phyloP scores from a whole-genome alignment of 1,140 invertebrate species.

The Metaphire vulgaris region DNA sequence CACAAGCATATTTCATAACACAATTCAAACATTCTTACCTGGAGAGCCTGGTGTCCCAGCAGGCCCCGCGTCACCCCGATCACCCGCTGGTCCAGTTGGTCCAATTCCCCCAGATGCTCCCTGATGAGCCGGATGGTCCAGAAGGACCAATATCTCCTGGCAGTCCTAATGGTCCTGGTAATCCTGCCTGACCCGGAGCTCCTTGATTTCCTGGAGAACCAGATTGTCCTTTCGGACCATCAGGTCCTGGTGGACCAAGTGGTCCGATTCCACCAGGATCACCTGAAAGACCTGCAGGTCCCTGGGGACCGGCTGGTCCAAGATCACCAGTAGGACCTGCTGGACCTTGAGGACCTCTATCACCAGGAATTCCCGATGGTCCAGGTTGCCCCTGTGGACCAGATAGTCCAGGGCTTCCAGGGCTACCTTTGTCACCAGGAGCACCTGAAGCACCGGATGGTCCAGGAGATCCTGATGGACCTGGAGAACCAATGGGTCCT shows the following conservation, averaged over 20 bases:
- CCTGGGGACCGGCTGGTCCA: background rate
- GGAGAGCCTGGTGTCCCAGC: background rate
- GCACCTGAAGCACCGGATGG: background rate
- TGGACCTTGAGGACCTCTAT: constrained; percentile 8
- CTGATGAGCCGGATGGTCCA: constrained; percentile 5
- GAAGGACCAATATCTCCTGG: constrained; percentile 12
- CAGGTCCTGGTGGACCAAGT: background rate
- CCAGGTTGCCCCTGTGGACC: constrained; percentile 15
- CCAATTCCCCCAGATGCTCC: background rate
- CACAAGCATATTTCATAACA: background rate
- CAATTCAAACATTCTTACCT: constrained; percentile 6
- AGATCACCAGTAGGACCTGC: constrained; percentile 1
- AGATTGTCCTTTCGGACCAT: background rate
- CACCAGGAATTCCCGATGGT: constrained; percentile 6
- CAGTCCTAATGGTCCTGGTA: constrained; percentile 15
- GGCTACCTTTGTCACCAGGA: constrained; percentile 13
- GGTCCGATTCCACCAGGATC: background rate
- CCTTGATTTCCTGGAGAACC: background rate
- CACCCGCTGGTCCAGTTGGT: background rate
- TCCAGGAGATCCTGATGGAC: constrained; percentile 14
- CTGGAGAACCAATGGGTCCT: background rate
- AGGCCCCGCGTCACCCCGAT: background rate
- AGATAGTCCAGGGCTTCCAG: background rate
- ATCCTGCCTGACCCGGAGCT: constrained; percentile 21
- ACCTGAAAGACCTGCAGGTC: background rate